These are phyloP conservation scores for Drosophila lacertosa DNA, from an alignment of 1,140 invertebrate genomes.

Conservation along the genomic window DNA sequence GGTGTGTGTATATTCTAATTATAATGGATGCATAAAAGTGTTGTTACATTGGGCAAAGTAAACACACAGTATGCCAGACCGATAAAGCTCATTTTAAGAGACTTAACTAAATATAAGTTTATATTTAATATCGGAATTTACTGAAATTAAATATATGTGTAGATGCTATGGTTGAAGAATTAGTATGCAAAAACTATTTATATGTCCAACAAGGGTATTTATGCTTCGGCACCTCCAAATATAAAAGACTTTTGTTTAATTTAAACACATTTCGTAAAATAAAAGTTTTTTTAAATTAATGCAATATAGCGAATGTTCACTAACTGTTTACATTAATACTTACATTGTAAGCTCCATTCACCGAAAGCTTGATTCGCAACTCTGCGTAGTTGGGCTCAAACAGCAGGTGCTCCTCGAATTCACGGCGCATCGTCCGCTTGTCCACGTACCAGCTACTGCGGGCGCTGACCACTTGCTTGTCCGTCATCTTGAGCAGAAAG, in stretches of 20 bases:
- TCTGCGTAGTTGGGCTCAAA: slow-evolving; percentile 24
- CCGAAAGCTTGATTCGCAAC: slow-evolving; percentile 34
- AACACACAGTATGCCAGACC: neutral
- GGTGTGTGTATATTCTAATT: neutral
- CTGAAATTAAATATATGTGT: too few species aligned
- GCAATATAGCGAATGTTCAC: too few species aligned
- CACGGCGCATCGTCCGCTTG: slow-evolving; percentile 41
- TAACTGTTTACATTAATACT: slow-evolving; percentile 18
- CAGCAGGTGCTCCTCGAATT: slow-evolving; percentile 37
- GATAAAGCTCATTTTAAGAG: neutral
- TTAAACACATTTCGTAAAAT: too few species aligned
- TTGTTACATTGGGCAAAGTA: neutral
- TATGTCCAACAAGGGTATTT: too few species aligned
- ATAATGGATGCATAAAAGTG: neutral
- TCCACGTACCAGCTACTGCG: slow-evolving; percentile 57
- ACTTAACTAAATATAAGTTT: too few species aligned
- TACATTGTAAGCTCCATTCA: slow-evolving; percentile 53
- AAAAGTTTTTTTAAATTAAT: too few species aligned
- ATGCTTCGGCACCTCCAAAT: too few species aligned
- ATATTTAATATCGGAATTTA: too few species aligned
- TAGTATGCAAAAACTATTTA: too few species aligned
- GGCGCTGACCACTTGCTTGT: slow-evolving; percentile 51
- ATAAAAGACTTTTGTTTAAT: too few species aligned
- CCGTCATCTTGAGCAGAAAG: slow-evolving; percentile 65
- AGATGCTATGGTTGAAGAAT: too few species aligned